Evolutionary conservation across 2,113 vertebrate genomes (phyloP), one percentile per base, ranked within the genome.

Genomic region (Oreamnos americanus): DNA sequence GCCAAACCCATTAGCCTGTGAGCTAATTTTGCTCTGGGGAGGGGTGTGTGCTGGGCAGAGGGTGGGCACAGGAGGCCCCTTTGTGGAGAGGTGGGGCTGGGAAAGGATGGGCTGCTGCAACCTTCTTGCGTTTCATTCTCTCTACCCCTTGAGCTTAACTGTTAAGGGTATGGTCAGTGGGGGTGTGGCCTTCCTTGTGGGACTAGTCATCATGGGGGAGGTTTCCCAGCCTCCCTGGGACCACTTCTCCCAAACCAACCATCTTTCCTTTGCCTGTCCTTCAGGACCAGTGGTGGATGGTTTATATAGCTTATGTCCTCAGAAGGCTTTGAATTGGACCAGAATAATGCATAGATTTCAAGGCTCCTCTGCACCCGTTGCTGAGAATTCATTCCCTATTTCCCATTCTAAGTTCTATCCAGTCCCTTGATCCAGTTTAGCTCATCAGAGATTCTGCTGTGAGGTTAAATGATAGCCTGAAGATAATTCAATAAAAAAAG

Each of bases 1-100:
- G 47, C 26, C 15, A 58, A 5, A 7, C 11, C 28, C 23, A 11
- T 7, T 3, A 1, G 57, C 19, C 0, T 6, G 0, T 8, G 43
- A 33, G 57, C 90, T 55, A 16, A 49, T 17, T 12, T 16, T 6
- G 49, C 51, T 49, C 21, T 10, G 28, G 57, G 15, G 76, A 36
- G 55, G 57, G 11, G 14, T 0, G 0, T 2, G 58, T 11, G 2
- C 10, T n/a, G 15, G 79, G 30, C 47, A 7, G 45, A 12, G 76
- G 16, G 47, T 2, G 39, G 64, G 23, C 51, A 23, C 28, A 8
- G 30, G 7, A 9, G 5, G 64, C 4, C 36, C 23, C 67, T 87
- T 12, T 16, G 60, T 13, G 0, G 0, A 23, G 74, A 53, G 36
- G 13, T 0, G 2, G 26, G 25, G 45, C 89, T 26, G 8, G 55